Conservation (phyloP, 2,797 vertebrate species). For the Sebastiscus tertius region DNA sequence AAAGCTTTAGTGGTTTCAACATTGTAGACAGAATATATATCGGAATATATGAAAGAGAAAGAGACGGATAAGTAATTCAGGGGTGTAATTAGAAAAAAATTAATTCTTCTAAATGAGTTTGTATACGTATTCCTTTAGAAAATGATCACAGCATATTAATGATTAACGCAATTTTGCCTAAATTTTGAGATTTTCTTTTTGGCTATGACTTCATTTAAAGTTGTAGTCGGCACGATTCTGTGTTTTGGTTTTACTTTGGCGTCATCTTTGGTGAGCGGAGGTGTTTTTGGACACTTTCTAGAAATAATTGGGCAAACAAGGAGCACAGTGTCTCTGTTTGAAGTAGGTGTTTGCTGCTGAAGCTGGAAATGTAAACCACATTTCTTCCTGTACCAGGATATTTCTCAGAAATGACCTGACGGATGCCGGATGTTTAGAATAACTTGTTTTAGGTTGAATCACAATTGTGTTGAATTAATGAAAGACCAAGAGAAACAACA, state of each 20-base stretch:
- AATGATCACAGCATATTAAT: not conserved
- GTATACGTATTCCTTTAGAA: not conserved
- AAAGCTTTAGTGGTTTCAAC: not conserved
- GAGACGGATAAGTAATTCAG: not conserved
- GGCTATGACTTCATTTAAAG: not conserved
- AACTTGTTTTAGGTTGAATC: not conserved
- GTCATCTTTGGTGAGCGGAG: not conserved
- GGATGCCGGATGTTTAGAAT: not conserved
- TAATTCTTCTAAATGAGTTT: not conserved
- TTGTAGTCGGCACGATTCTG: not conserved
- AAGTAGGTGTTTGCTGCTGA: conserved; percentile 19
- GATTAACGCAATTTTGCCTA: not conserved
- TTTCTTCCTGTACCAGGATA: not conserved
- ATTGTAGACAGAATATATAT: not conserved
- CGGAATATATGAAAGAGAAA: not conserved
- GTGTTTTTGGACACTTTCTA: not conserved
- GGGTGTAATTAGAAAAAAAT: accelerated
- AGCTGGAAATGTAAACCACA: conserved; percentile 20
- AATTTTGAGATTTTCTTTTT: not conserved
- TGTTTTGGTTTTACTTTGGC: not conserved
- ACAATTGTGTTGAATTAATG: not conserved
- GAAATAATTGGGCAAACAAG: not conserved
- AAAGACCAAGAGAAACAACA: not conserved
- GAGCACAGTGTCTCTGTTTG: not conserved
- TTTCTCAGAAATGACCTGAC: not conserved